Evolutionary conservation across 2,888 invertebrate species (phyloP), one percentile per base, ranked within the genome.

Genomic region (Polymixis flavicincta): DNA sequence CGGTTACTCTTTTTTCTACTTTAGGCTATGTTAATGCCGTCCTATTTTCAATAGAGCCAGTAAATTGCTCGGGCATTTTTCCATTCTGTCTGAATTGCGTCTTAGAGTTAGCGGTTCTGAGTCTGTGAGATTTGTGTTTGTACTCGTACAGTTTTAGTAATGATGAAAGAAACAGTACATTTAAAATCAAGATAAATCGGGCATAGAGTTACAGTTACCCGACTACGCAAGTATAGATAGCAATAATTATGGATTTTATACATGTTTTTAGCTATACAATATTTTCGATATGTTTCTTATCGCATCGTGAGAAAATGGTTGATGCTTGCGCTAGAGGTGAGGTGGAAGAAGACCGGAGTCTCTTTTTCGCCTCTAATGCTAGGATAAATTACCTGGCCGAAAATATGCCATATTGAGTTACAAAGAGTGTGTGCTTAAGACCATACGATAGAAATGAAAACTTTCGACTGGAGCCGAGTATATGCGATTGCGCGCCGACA

Each of bases 181-280:
- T 25, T 54, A 22, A 25, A 76, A 45, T 76, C 45, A 37, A 81
- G 67, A 50, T 71, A 76, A 66, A 77, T 2, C 70, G 65, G 77
- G 14, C 69, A 54, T 3, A 48, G 55, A 52, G 55, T 76, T 74
- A 80, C 80, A 83, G 79, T 82, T 81, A 78, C 70, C 78, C 84
- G 80, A 82, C 82, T 84, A 80, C 76, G 78, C 83, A 78, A 74
- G 61, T 69, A 59, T 74, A 81, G 37, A 63, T 84, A 78, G 60
- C 63, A 76, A 74, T 81, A 77, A 66, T 57, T n/a, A 32, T 63
- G 71, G 19, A 59, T 59, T 78, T 57, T 78, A 73, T 63, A 73
- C 25, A 50, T 48, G 11, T 66, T 48, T 75, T 60, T 60, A 60
- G 71, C 17, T 13, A 55, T 65, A 66, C 19, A 59, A 59, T n/a